Conservation (phyloP, 2,113 vertebrate genomes). For the Lanius ludovicianus region DNA sequence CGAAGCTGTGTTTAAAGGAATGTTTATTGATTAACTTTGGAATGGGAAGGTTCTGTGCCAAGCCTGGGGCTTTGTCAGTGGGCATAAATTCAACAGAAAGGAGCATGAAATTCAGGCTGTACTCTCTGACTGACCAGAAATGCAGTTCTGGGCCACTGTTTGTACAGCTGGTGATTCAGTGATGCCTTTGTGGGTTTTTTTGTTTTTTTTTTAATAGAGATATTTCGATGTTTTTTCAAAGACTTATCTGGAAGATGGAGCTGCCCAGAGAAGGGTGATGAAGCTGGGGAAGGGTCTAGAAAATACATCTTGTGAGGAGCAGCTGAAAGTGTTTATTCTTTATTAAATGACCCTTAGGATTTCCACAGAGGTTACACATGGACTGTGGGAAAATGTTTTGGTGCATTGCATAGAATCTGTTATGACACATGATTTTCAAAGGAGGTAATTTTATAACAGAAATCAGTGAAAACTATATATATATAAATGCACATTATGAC, state of each 20-base stretch:
- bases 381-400: background rate
- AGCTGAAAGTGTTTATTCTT: background rate
- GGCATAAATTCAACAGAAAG: background rate
- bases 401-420: too few species aligned
- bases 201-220: background rate
- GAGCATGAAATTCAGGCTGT: background rate
- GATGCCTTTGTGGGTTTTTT: fast-evolving
- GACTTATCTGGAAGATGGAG: background rate
- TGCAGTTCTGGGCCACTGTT: background rate
- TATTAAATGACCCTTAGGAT: background rate
- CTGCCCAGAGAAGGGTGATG: background rate
- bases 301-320: background rate
- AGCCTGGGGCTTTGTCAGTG: background rate
- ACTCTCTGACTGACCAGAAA: background rate
- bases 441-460: background rate
- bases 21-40: background rate
- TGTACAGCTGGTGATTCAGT: background rate
- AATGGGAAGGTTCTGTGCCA: background rate
- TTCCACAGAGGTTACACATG: background rate
- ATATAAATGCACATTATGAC: background rate
- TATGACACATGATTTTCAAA: background rate
- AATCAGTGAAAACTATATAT: background rate
- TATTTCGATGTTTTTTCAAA: background rate
- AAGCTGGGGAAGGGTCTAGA: background rate
- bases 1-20: background rate